A percentile compares a stretch with the other conserved stretches of the same genome.
Conservation (phyloP, 1,140 invertebrate species). For the Hylyphantes graminicola region DNA sequence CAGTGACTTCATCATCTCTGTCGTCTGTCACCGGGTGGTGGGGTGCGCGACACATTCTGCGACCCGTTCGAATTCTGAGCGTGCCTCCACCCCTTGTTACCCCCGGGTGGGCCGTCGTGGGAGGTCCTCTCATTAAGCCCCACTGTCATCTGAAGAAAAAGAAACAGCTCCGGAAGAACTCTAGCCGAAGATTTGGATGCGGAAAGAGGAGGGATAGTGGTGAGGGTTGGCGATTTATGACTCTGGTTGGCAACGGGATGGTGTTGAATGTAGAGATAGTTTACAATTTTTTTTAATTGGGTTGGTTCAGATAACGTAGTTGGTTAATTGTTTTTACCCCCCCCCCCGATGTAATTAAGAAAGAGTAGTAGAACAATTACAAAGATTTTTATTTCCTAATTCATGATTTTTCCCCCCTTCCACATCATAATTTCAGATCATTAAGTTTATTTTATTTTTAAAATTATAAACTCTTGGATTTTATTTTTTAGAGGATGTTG, state of each 20-base stretch:
- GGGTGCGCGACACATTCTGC: conserved; percentile 49
- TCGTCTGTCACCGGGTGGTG: conserved; percentile 54
- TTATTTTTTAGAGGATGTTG: too few relatives aligned
- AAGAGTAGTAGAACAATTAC: too few relatives aligned
- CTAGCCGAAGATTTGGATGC: background rate
- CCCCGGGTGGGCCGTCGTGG: conserved; percentile 47
- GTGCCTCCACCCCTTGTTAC: conserved; percentile 36
- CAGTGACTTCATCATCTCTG: conserved; percentile 35
- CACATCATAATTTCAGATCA: too few relatives aligned
- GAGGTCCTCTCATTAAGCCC: conserved; percentile 55
- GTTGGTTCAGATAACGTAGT: too few relatives aligned
- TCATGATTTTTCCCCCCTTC: too few relatives aligned
- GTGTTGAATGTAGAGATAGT: too few relatives aligned
- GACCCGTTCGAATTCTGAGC: conserved; percentile 52
- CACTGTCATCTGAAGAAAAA: conserved; percentile 29
- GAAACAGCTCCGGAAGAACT: background rate
- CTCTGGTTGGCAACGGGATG: background rate
- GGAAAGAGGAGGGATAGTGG: background rate
- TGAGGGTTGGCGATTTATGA: background rate
- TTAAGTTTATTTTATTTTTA: too few relatives aligned
- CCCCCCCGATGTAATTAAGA: too few relatives aligned
- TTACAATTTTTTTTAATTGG: too few relatives aligned
- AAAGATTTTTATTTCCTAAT: too few relatives aligned
- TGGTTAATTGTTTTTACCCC: too few relatives aligned
- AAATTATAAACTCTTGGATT: too few relatives aligned